Evolutionary conservation across 1,140 invertebrate genomes (phyloP), one percentile per base, ranked within the genome.

Genomic region (Ruditapes philippinarum): DNA sequence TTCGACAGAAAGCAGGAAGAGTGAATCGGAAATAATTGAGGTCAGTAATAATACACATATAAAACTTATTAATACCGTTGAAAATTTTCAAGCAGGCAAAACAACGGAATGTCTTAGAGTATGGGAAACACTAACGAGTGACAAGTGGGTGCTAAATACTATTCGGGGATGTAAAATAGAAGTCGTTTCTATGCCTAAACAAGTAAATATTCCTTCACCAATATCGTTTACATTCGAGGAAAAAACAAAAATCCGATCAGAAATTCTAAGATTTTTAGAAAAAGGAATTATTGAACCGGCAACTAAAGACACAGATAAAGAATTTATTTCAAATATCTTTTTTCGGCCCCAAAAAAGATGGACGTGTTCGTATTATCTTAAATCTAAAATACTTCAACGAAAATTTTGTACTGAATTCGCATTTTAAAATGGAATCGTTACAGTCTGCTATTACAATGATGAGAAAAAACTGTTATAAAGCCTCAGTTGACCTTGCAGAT

Each of bases 91-190:
- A 78, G 74, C 74, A 49, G 74, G 74, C 4, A 78, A 45, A 28
- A 51, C 70, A 17, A 36, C 70, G 17, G 38, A 74, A 14, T 19
- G 28, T 38, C 9, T 74, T 38, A 33, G 38, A 12, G 36, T 78
- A 36, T 78, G 74, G 74, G 74, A 78, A 49, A 51, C 38, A 78
- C n/a, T 78, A 78, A 78, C 74, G 38, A 49, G n/a, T 25, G 74
- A 78, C 25, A 78, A 28, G 25, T 78, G 74, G 74, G 25, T 78
- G 3, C 25, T 78, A 45, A 78, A 78, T 78, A 78, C 74, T 11
- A 45, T 78, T 78, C 36, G 36, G 19, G 74, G 38, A 45, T 78
- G 74, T 28, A 38, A 49, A 45, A 51, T 78, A 11, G 74, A 78
- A 78, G 4, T 51, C 3, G 25, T n/a, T 19, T 5, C 5, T 4